Evolutionary conservation across 2,888 invertebrate species (phyloP).

Genomic region (Merodon equestris): DNA sequence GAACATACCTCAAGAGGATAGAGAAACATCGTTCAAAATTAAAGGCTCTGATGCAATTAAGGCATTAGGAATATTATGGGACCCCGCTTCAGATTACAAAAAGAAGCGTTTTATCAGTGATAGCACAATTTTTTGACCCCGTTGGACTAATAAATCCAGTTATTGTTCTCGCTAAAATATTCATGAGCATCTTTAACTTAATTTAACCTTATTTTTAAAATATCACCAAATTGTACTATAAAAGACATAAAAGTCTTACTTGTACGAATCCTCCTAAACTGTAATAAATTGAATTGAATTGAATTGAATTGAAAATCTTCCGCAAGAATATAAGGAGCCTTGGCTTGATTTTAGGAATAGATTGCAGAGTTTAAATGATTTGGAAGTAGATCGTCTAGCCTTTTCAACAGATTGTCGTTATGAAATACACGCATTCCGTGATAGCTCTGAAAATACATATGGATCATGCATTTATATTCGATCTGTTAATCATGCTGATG

Average conservation of each 20-base stretch:
- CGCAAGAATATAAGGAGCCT: constrained; percentile 30
- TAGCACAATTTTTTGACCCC: constrained; percentile 44
- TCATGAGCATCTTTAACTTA: too few relatives aligned
- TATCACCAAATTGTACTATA: too few relatives aligned
- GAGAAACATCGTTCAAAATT: constrained; percentile 51
- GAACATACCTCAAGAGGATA: constrained; percentile 14
- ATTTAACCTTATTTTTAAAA: too few relatives aligned
- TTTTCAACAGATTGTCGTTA: constrained; percentile 14
- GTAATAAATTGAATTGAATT: too few relatives aligned
- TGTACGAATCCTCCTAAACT: too few relatives aligned
- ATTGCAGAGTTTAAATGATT: constrained; percentile 25
- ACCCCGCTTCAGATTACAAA: constrained; percentile 46
- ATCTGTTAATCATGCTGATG: constrained; percentile 3
- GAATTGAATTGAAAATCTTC: constrained; percentile 26
- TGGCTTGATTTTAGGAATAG: constrained; percentile 39
- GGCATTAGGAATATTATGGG: constrained; percentile 61
- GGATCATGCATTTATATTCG: constrained; percentile 37
- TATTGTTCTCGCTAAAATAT: constrained; percentile 41
- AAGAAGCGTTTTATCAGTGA: constrained; percentile 37
- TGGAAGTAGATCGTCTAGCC: constrained; percentile 28
- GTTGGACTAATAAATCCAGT: constrained; percentile 36
- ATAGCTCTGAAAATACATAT: constrained; percentile 42
- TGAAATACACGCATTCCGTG: constrained; percentile 50
- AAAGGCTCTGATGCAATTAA: constrained; percentile 49
- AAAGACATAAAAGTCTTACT: too few relatives aligned